Evolutionary conservation across 2,797 vertebrate species (phyloP).

Genomic region (Hyperoplus lanceolatus): DNA sequence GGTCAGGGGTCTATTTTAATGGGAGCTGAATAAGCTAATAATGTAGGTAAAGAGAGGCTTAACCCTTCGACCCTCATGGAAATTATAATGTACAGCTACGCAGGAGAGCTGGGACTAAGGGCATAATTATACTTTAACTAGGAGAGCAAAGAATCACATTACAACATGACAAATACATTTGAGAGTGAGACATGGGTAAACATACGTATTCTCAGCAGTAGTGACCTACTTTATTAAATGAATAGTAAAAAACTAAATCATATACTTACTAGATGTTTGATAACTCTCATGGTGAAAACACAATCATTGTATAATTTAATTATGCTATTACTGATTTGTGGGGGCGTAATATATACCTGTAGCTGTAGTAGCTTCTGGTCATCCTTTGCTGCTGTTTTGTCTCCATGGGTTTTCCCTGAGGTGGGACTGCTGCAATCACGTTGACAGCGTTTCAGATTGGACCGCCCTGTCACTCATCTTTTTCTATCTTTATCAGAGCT

Average conservation of each 20-base stretch:
- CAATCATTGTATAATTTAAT: not conserved
- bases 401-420: slow-evolving; percentile 36
- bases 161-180: slow-evolving; percentile 10
- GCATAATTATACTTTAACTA: slow-evolving; percentile 40
- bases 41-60: slow-evolving; percentile 11
- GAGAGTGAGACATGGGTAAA: slow-evolving; percentile 14
- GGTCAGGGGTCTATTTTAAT: slow-evolving; percentile 22
- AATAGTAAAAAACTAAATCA: slow-evolving; percentile 16
- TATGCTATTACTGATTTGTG: not conserved
- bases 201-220: slow-evolving; percentile 25
- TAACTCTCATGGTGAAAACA: not conserved
- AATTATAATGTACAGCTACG: slow-evolving; percentile 37
- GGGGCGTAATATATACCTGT: slow-evolving; percentile 23
- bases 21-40: slow-evolving; percentile 41
- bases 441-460: slow-evolving; percentile 80
- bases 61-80: slow-evolving; percentile 33
- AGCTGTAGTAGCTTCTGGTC: slow-evolving; percentile 21
- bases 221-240: slow-evolving; percentile 39
- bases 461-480: slow-evolving; percentile 66
- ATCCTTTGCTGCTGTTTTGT: slow-evolving; percentile 24
- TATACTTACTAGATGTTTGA: not conserved
- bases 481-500: slow-evolving; percentile 76
- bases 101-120: slow-evolving; percentile 33
- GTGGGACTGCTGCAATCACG: slow-evolving; percentile 65
- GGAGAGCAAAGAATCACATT: slow-evolving; percentile 18